Percentiles rank a stretch among this genome's conserved stretches.
These are phyloP conservation scores for Volucella inflata DNA, from an alignment of 2,888 invertebrate genomes.

Conservation along the genomic window DNA sequence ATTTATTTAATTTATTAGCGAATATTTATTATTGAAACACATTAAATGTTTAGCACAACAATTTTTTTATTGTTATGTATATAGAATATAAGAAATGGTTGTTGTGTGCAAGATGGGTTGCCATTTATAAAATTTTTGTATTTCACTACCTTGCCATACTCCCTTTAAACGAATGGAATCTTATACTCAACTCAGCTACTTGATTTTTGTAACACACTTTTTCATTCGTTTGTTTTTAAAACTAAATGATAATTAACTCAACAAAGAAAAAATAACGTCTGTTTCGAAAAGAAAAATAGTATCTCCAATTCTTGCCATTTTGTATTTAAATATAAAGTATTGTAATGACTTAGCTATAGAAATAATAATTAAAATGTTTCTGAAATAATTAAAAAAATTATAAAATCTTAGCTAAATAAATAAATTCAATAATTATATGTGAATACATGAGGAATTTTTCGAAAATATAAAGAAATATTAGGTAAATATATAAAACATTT, in stretches of 20 bases:
- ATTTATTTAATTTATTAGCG: conserved; percentile 72
- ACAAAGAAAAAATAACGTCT: conserved; percentile 1
- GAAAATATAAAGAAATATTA: conserved; percentile 33
- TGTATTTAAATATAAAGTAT: conserved; percentile 48
- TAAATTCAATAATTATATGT: conserved; percentile 56
- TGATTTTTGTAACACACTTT: conserved; percentile 14
- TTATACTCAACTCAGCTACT: conserved; percentile 49
- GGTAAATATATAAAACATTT: conserved; percentile 68
- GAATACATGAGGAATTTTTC: conserved; percentile 59
- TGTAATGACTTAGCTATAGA: conserved; percentile 62
- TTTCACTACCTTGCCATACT: conserved; percentile 67
- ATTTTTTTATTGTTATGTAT: conserved; percentile 36
- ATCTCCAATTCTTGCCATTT: conserved; percentile 73
- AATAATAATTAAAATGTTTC: conserved; percentile 46
- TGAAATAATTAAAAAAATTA: conserved; percentile 21
- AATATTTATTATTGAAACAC: conserved; percentile 51
- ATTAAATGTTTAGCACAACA: conserved; percentile 48
- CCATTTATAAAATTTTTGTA: conserved; percentile 67
- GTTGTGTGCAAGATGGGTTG: conserved; percentile 71
- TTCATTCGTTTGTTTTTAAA: conserved; percentile 15
- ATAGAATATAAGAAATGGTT: conserved; percentile 59
- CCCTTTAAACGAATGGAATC: conserved; percentile 43
- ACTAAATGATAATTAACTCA: conserved; percentile 3
- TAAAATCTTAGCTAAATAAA: conserved; percentile 69
- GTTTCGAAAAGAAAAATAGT: conserved; percentile 36